Conservation (phyloP, 2,113 vertebrate species). For the Eonycteris spelaea region DNA sequence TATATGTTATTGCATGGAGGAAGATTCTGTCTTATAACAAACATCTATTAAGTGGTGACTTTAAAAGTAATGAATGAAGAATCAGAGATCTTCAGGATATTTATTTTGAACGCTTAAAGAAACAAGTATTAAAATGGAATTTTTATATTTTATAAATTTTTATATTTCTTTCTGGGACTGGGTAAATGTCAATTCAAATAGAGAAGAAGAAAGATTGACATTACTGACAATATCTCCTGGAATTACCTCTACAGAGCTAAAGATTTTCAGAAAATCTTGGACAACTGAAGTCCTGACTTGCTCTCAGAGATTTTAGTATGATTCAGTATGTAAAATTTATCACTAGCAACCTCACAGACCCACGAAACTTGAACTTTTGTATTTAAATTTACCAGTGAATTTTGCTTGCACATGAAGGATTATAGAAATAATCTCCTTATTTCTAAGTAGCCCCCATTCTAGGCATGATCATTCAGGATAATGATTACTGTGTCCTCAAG, state of each 20-base stretch:
- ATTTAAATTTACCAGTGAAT: background rate
- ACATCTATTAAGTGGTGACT: background rate
- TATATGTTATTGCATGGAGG: background rate
- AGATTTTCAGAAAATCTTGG: background rate
- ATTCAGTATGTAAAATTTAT: background rate
- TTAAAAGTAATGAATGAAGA: background rate
- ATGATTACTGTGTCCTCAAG: background rate
- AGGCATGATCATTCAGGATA: background rate
- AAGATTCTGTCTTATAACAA: background rate
- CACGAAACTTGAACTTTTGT: background rate
- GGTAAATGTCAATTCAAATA: slow-evolving; percentile 1
- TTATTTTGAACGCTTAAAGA: slow-evolving; percentile 2
- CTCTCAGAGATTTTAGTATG: background rate
- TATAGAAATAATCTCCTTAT: background rate
- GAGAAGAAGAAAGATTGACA: slow-evolving; percentile 7
- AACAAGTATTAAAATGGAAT: background rate
- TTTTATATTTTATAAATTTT: background rate
- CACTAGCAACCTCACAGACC: background rate
- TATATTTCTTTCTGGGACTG: background rate
- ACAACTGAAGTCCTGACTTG: background rate
- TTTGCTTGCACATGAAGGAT: background rate
- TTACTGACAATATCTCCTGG: background rate
- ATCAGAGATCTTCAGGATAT: background rate
- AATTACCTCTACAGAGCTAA: background rate
- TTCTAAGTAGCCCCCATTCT: background rate